Evolutionary conservation across 2,888 invertebrate genomes (phyloP), one percentile per base, ranked within the genome.

Genomic region (Ceratothoa steindachneri): DNA sequence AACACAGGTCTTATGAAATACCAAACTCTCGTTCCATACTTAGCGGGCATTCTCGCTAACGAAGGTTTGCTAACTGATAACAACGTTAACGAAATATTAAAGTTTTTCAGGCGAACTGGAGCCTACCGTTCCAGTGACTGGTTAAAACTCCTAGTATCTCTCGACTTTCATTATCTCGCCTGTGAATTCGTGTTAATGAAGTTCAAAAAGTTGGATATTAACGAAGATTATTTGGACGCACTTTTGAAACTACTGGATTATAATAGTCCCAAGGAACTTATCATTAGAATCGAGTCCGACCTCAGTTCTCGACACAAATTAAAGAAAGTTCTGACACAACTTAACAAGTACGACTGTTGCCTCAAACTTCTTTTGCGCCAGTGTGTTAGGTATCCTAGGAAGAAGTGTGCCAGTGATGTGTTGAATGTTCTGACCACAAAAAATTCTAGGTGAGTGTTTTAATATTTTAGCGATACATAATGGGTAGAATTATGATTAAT

Each of bases 171-270:
- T 24, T 60, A 60, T 7, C 60, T 60, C 3, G 60, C 60, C 12
- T 24, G 60, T 60, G 60, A 60, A 60, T 60, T 60, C 24, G 24
- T 60, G 1, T 7, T 60, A 24, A 60, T 60, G 60, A 60, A 60
- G 24, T 60, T 60, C 24, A 60, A 60, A 3, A 60, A 60, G 24
- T 24, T 60, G 12, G 60, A 60, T 3, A 60, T 60, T 60, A 24
- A 7, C 24, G 60, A 60, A 7, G 60, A 60, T 3, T 60, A 60
- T 3, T 24, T 60, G 1, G 60, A 60, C 22, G 24, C 60, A 22
- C 24, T 60, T 60, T 22, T 60, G 12, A 15, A 22, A 22, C 60
- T 60, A 24, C 60, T 60, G 24, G 12, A 60, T 15, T 60, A 60
- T 24, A 60, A 60, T 24, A 22, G 60, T 24, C 60, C 60, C 1